These are phyloP conservation scores for Lepidonotus clava DNA, from an alignment of 2,888 invertebrate genomes.

Conservation along the genomic window DNA sequence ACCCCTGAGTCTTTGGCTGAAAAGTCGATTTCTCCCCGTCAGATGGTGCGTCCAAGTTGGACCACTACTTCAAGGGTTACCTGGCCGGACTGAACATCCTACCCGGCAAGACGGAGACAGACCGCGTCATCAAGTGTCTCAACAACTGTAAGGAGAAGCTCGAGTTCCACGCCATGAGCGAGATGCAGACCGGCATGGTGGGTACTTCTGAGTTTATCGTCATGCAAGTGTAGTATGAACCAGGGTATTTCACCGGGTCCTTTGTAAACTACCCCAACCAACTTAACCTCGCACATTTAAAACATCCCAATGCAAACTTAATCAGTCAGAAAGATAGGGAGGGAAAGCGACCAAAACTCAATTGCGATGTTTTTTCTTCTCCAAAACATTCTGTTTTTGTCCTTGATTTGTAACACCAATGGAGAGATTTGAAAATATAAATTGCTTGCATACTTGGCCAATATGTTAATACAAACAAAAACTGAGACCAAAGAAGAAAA, in stretches of 20 bases:
- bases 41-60: constrained; percentile 94
- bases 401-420: background rate
- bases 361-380: too few relatives aligned
- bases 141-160: constrained; percentile 79
- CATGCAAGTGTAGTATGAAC: background rate
- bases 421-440: background rate
- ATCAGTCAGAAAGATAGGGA: too few relatives aligned
- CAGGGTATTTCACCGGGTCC: too few relatives aligned
- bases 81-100: constrained; percentile 92
- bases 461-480: too few relatives aligned
- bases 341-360: too few relatives aligned
- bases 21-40: constrained; percentile 61
- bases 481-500: too few relatives aligned
- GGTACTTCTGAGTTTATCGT: constrained; percentile 58
- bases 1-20: too few relatives aligned
- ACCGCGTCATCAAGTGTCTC: constrained; percentile 77
- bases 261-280: too few relatives aligned
- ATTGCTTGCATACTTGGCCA: too few relatives aligned
- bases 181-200: constrained; percentile 90
- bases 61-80: constrained; percentile 94
- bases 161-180: constrained; percentile 85
- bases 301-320: too few relatives aligned
- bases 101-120: constrained; percentile 77
- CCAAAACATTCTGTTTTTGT: background rate
- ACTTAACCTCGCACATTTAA: too few relatives aligned